These are phyloP conservation scores for Drosophila ezoana DNA, from an alignment of 2,888 invertebrate species.

Conservation along the genomic window DNA sequence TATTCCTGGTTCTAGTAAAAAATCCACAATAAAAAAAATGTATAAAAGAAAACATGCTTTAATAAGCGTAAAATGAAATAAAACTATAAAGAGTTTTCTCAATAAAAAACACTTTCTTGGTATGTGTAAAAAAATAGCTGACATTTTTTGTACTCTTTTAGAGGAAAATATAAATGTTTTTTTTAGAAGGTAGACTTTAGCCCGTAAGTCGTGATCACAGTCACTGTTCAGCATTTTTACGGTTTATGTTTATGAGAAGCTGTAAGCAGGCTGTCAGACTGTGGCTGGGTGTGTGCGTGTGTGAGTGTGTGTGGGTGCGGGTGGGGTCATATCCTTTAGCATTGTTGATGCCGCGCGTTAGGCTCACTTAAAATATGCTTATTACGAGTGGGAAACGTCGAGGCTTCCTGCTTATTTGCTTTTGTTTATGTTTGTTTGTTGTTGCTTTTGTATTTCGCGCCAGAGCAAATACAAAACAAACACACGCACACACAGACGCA, in stretches of 20 bases:
- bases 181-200: background rate
- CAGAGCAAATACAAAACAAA: constrained; percentile 56
- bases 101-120: background rate
- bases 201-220: constrained; percentile 6
- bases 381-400: constrained; percentile 50
- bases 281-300: background rate
- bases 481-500: constrained; percentile 19
- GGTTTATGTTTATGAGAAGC: constrained; percentile 2
- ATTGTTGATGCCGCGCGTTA: constrained; percentile 58
- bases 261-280: background rate
- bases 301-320: background rate
- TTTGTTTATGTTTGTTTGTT: constrained; percentile 60
- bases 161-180: background rate
- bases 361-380: constrained; percentile 66
- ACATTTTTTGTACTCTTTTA: no score
- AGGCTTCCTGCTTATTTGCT: constrained; percentile 73
- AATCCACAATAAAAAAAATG: no score
- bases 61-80: background rate
- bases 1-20: no score
- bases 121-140: no score
- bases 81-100: background rate
- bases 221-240: constrained; percentile 21
- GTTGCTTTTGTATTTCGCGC: constrained; percentile 54
- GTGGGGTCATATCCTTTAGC: constrained; percentile 46
- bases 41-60: no score